Percentiles rank a stretch among this genome's conserved stretches.
Conservation (phyloP, 1,140 invertebrate genomes). For the Carcinoscorpius rotundicauda region DNA sequence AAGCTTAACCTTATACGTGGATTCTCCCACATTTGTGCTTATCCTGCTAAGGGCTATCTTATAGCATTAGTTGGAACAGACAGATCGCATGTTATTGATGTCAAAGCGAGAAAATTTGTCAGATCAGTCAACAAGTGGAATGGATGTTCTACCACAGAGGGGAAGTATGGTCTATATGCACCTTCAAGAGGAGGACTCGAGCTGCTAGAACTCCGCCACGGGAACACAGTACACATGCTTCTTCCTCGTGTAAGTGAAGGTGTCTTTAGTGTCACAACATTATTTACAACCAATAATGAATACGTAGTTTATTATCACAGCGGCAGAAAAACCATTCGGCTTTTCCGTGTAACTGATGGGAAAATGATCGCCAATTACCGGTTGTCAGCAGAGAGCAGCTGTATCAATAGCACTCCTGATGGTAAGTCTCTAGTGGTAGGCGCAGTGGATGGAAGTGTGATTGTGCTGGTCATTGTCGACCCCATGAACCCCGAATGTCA, state of each 20-base stretch:
- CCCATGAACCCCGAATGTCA: constrained; percentile 46
- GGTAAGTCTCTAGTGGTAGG: constrained; percentile 69
- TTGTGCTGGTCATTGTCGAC: constrained; percentile 81
- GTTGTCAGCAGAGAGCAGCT: constrained; percentile 79
- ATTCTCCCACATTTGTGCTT: constrained; percentile 3
- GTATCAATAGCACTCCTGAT: constrained; percentile 66
- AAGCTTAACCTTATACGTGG: constrained; percentile 20
- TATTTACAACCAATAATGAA: constrained; percentile 86
- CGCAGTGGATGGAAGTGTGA: constrained; percentile 85
- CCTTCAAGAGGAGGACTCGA: constrained; percentile 85
- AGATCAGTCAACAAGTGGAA: constrained; percentile 40
- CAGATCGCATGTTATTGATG: constrained; percentile 57
- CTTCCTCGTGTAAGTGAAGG: constrained; percentile 84
- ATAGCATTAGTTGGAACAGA: constrained; percentile 79
- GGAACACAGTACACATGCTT: constrained; percentile 62
- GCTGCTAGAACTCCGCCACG: constrained; percentile 71
- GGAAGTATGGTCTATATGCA: constrained; percentile 71
- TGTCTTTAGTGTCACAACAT: constrained; percentile 86
- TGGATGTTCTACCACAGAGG: constrained; percentile 37
- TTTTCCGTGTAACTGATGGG: constrained; percentile 78
- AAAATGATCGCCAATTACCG: constrained; percentile 84
- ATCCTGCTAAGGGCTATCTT: constrained; percentile 8
- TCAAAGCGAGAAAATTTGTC: constrained; percentile 39
- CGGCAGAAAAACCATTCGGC: constrained; percentile 76
- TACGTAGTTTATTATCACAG: constrained; percentile 96